Conservation (phyloP, 30 jellyfish, hydroid and myxozoan genomes). For the Rhopilema esculentum region DNA sequence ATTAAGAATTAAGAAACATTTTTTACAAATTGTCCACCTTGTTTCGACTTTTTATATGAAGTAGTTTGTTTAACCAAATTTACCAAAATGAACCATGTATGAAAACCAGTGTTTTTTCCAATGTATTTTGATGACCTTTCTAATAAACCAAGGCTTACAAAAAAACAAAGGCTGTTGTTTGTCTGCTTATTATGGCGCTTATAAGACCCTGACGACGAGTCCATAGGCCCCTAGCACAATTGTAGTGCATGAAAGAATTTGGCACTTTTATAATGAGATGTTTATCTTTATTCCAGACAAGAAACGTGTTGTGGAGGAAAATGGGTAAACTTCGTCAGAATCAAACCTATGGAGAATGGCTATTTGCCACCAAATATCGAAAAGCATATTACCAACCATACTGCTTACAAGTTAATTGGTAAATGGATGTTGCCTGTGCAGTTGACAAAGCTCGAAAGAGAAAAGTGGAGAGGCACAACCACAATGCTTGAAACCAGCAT, state of each 20-base stretch:
- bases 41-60: too few relatives aligned
- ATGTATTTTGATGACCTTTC: too few relatives aligned
- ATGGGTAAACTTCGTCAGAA: neutral
- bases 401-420: neutral
- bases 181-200: neutral
- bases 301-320: neutral
- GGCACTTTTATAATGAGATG: neutral
- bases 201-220: neutral
- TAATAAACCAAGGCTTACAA: too few relatives aligned
- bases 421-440: slow-evolving; percentile 19
- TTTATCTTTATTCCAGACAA: neutral
- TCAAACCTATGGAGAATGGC: neutral
- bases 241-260: neutral
- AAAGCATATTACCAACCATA: neutral
- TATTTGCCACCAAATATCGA: neutral
- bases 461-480: neutral
- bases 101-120: too few relatives aligned
- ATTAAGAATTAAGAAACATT: too few relatives aligned
- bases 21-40: too few relatives aligned
- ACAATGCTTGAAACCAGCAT: slow-evolving; percentile 17
- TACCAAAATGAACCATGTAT: too few relatives aligned
- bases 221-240: neutral
- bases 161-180: neutral
- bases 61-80: too few relatives aligned
- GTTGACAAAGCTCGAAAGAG: neutral